Evolutionary conservation across 2,797 vertebrate species (phyloP).

Genomic region (Rhinogobio ventralis): DNA sequence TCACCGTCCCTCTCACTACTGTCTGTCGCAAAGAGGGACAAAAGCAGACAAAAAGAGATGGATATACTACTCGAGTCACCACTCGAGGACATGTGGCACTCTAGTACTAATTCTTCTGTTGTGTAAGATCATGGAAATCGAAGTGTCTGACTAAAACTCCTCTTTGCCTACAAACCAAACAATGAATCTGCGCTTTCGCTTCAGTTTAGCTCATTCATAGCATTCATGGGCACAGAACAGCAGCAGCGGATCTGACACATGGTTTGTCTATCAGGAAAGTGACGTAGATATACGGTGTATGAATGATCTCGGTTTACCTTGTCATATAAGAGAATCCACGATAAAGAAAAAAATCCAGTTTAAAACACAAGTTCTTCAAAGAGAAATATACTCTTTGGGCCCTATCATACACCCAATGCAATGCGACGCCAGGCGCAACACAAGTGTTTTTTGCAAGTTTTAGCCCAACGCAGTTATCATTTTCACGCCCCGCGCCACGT

Average conservation of each 20-base stretch:
- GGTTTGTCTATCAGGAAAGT: background rate
- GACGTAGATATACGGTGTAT: background rate
- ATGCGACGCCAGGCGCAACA: too few relatives aligned
- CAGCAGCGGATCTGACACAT: background rate
- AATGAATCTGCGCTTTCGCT: background rate
- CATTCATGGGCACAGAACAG: background rate
- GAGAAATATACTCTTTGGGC: background rate
- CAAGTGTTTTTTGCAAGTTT: too few relatives aligned
- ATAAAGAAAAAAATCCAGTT: background rate
- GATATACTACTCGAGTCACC: constrained; percentile 46
- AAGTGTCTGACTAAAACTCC: constrained; percentile 15
- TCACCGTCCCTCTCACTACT: constrained; percentile 24
- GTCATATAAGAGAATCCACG: background rate
- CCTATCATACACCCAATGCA: too few relatives aligned
- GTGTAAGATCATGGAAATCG: constrained; percentile 11
- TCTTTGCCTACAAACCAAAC: constrained; percentile 13
- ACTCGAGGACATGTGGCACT: background rate
- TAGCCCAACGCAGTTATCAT: too few relatives aligned
- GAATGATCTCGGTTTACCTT: background rate
- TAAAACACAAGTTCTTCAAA: background rate
- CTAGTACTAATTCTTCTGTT: constrained; percentile 23
- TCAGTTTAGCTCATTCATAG: background rate
- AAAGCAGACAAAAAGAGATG: constrained; percentile 38
- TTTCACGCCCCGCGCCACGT: too few relatives aligned
- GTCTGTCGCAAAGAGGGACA: constrained; percentile 35